Base-by-base conservation (phyloP, 35 echinoderm and acorn worm genomes). In the Anneissia japonica region DNA sequence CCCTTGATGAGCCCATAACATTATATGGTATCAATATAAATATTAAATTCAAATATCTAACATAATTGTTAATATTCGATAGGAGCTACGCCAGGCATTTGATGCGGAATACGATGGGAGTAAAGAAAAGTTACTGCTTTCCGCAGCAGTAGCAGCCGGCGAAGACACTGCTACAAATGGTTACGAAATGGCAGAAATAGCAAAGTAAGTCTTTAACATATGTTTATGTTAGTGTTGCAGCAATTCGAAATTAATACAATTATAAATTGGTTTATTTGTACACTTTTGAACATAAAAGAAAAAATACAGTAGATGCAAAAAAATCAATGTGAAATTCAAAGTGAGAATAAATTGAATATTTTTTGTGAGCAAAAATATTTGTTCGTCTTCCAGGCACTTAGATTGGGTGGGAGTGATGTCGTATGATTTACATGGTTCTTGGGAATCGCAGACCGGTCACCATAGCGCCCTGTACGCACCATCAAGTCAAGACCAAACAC, bases 341-440 rank as follows among this genome's bases (percentile, higher is more conserved):
- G n/a, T n/a, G n/a, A n/a, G n/a, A n/a, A n/a, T n/a, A n/a, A n/a
- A n/a, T n/a, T n/a, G n/a, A n/a, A 41, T 43, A 32, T 46, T 87
- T 19, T 1, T 23, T 84, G 9, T n/a, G n/a, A n/a, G n/a, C n/a
- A n/a, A n/a, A n/a, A n/a, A n/a, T n/a, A n/a, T n/a, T n/a, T n/a
- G n/a, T n/a, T n/a, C n/a, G n/a, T n/a, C n/a, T n/a, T 84, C 1
- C 74, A 90, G 88, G 36, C 23, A 82, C 13, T 37, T 81, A 34
- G 88, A 90, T 79, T 90, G 82, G 30, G 74, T 90, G 26, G 82
- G 82, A 32, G 13, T 90, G 14, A 56, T 90, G 37, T 41, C 79
- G 3, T 90, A 90, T 83, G 81, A 90, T 84, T 46, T 90, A 28
- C 81, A 82, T 32, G 88, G 88, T 78, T 37, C 72, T 11, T 90